Conservation (phyloP, 1,140 invertebrate genomes). For the Meteorus sp. region DNA sequence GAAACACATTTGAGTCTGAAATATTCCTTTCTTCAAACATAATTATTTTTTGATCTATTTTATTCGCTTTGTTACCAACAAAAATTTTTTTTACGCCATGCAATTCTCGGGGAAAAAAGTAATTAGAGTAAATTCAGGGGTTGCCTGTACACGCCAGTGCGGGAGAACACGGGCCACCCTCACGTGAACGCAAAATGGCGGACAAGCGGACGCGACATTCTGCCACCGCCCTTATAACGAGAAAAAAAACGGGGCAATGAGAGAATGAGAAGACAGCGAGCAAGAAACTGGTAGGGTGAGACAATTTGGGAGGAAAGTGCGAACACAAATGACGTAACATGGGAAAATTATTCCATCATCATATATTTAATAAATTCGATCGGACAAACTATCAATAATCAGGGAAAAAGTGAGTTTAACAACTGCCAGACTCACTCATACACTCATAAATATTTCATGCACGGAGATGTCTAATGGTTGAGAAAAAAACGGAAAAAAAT, state of each 20-base stretch:
- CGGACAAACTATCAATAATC: constrained; percentile 24
- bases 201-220: constrained; percentile 32
- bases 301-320: background rate
- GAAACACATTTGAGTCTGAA: no score
- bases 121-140: constrained; percentile 54
- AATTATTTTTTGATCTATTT: constrained; percentile 4
- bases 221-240: constrained; percentile 40
- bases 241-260: constrained; percentile 1
- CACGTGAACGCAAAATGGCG: constrained; percentile 50
- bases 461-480: no score
- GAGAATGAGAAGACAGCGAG: no score
- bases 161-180: constrained; percentile 39
- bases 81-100: constrained; percentile 46
- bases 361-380: constrained; percentile 2
- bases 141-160: constrained; percentile 26
- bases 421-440: constrained; percentile 11
- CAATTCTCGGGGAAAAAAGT: constrained; percentile 42
- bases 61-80: constrained; percentile 45
- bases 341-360: constrained; percentile 31
- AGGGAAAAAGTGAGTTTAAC: constrained; percentile 26
- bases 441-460: constrained; percentile 21
- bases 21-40: no score
- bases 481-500: no score
- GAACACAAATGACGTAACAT: constrained; percentile 43
- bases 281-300: background rate